A percentile compares a stretch with the other conserved stretches of the same genome.
phyloP scores from a whole-genome alignment of 1,140 invertebrate genomes.

The Sinonovacula constricta region DNA sequence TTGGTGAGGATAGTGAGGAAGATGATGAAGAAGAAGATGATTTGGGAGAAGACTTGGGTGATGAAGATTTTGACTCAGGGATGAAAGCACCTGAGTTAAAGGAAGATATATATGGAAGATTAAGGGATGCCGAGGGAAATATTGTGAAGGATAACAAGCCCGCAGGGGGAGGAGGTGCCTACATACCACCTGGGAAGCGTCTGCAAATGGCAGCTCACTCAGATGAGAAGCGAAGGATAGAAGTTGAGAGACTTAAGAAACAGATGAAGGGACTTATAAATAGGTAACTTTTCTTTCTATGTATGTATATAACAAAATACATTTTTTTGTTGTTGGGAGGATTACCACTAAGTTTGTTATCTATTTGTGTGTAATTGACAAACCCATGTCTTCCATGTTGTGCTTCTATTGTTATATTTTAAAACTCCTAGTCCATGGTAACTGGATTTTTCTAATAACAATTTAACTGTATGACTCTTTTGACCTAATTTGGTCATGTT shows the following conservation, averaged over 20 bases:
- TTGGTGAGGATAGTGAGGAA: slow-evolving; percentile 35
- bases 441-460: too few relatives aligned
- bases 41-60: slow-evolving; percentile 24
- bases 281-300: too few relatives aligned
- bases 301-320: too few relatives aligned
- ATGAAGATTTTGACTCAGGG: slow-evolving; percentile 32
- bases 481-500: too few relatives aligned
- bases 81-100: slow-evolving; percentile 78
- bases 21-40: slow-evolving; percentile 37
- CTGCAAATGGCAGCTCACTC: slow-evolving; percentile 78
- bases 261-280: slow-evolving; percentile 93
- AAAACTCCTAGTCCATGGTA: too few relatives aligned
- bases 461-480: too few relatives aligned
- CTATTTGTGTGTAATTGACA: too few relatives aligned
- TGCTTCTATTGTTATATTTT: too few relatives aligned
- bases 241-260: slow-evolving; percentile 84
- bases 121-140: slow-evolving; percentile 88
- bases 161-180: slow-evolving; percentile 81
- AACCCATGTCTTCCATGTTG: too few relatives aligned
- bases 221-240: slow-evolving; percentile 81
- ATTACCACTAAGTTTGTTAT: too few relatives aligned
- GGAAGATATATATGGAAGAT: slow-evolving; percentile 97
- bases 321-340: too few relatives aligned
- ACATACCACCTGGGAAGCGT: slow-evolving; percentile 90
- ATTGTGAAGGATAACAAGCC: slow-evolving; percentile 81